Evolutionary conservation across 2,797 vertebrate genomes (phyloP), one percentile per base, ranked within the genome.

Genomic region (Champsocephalus esox): DNA sequence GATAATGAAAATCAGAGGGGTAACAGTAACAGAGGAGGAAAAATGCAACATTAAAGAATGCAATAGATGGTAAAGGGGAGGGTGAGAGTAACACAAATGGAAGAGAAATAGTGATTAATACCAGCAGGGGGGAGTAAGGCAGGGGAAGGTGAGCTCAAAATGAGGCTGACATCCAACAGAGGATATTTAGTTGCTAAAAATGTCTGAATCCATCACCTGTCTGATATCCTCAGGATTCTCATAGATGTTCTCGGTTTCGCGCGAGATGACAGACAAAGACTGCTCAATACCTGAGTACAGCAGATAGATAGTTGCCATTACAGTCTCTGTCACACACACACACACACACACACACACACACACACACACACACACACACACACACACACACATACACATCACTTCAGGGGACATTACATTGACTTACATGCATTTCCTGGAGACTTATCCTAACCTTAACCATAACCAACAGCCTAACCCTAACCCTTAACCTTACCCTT

Each of bases 231-330:
- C 94, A 28, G 94, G 94, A 90, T 94, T 92, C 83, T 95, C 95
- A 87, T 96, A 96, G 86, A 95, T 90, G 92, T 96, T 96, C 79
- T 94, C 94, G 49, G 77, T 79, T 55, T 95, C 93, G 70, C 92
- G 76, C 3, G 92, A 91, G 19, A 85, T 85, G 79, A 92, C 85
- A 50, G 95, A 95, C 61, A 93, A 86, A 51, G 94, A 94, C 79
- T 91, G 91, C 54, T 94, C 92, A 59, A 94, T 84, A 90, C 91
- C 94, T 95, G 81, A 24, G 73, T 16, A 54, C 57, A 83, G 46
- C 57, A 83, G 46, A 80, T 50, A 80, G 62, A 86, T 51, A 75
- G 51, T 76, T 55, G 68, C 52, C n/a, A 21, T 61, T 46, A 51
- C 16, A 73, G 45, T 58, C 62, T 11, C 56, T 3, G 32, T 32